Evolutionary conservation across 2,797 vertebrate species (phyloP), one percentile per base, ranked within the genome.

Genomic region (Myotis vivesi): DNA sequence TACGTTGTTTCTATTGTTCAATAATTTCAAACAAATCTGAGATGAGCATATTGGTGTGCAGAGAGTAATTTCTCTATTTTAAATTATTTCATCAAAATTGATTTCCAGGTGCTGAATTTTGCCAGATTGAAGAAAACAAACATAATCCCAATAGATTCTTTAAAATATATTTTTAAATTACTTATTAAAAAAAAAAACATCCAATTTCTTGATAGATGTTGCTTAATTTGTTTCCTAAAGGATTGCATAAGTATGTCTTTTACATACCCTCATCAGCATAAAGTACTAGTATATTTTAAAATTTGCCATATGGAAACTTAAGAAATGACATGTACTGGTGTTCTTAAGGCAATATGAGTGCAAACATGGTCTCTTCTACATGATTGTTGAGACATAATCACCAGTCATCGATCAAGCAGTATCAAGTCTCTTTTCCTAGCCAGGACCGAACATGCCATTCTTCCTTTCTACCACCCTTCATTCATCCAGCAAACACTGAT

Each of bases 51-150:
- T 33, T 30, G 16, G 17, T 36, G 10, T n/a, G 19, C 22, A 72
- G 64, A 72, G 73, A 94, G 16, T 7, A 82, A 23, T 59, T 75
- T 91, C 33, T 94, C 36, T 71, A 9, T 71, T 86, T 87, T 83
- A 25, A 95, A 75, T 82, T 80, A 46, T 75, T 88, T 86, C 68
- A 77, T 64, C 91, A 72, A 90, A 91, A 62, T 49, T 87, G 17
- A 41, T 20, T 89, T 91, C 19, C 41, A 55, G 36, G 20, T 38
- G 28, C 23, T 89, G 33, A 55, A 59, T 79, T 95, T 87, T 89
- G n/a, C 5, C 10, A 88, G 49, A 80, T 72, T 69, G 71, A 86
- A 53, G n/a, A 73, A 87, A 93, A 80, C 8, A 79, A 94, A 53
- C 8, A 25, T 77, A 77, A 55, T 20, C 75, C 8, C 11, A 55